Conservation (phyloP, 2,113 vertebrate species). For the Oryzias celebensis region DNA sequence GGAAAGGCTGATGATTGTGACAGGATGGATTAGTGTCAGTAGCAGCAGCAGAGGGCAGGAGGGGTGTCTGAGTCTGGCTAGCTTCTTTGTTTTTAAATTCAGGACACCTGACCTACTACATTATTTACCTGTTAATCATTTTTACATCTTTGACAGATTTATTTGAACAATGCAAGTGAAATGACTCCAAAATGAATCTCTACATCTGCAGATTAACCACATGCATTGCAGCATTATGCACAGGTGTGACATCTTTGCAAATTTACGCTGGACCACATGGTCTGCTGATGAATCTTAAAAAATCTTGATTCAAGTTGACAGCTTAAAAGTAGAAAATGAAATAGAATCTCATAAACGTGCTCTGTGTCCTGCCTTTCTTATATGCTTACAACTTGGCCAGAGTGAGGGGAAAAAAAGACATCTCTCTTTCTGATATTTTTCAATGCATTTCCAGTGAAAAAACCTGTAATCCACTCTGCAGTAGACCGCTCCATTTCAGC, state of each 20-base stretch:
- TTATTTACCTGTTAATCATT: slow-evolving; percentile 65
- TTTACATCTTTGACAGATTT: slow-evolving; percentile 51
- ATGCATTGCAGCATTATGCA: neutral
- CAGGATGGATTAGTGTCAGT: slow-evolving; percentile 40
- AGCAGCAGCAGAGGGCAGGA: slow-evolving; percentile 7
- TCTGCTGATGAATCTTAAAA: slow-evolving; percentile 29
- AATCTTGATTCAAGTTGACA: slow-evolving; percentile 27
- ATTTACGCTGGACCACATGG: slow-evolving; percentile 29
- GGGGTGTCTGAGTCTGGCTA: slow-evolving; percentile 29
- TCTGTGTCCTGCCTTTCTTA: slow-evolving; percentile 24
- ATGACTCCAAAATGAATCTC: slow-evolving; percentile 45
- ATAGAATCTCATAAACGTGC: slow-evolving; percentile 45
- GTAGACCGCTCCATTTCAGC: slow-evolving; percentile 7
- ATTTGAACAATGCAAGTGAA: slow-evolving; percentile 49
- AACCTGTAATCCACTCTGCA: slow-evolving; percentile 1
- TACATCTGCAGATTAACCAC: slow-evolving; percentile 20
- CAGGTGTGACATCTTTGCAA: slow-evolving; percentile 23
- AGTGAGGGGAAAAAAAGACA: too few species aligned
- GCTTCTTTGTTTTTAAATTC: slow-evolving; percentile 48
- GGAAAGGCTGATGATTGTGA: slow-evolving; percentile 41
- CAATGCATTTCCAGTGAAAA: slow-evolving; percentile 8
- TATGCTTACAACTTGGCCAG: too few species aligned
- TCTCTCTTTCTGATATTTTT: slow-evolving; percentile 32
- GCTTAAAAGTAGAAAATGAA: slow-evolving; percentile 15
- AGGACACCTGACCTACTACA: slow-evolving; percentile 48